Evolutionary conservation across 2,888 invertebrate genomes (phyloP).

Genomic region (Agrypnus murinus): DNA sequence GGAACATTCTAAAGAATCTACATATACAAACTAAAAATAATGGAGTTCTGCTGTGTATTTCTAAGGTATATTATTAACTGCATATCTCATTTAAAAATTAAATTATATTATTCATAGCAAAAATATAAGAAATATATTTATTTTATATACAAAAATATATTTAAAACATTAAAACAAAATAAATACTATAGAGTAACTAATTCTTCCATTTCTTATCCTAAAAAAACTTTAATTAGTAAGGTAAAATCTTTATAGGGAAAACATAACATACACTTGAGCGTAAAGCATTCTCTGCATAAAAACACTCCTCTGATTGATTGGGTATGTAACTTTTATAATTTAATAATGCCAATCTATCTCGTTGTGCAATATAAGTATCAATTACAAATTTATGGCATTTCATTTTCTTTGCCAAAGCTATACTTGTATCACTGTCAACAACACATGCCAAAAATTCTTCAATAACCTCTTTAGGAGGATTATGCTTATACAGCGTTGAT

Average conservation of each 20-base stretch:
- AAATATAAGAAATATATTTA: no score
- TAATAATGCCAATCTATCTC: conserved; percentile 76
- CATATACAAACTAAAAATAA: no score
- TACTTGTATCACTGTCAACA: conserved; percentile 72
- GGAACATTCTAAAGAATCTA: no score
- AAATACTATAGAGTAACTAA: neutral
- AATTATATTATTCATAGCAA: no score
- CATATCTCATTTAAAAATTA: no score
- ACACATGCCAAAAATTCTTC: conserved; percentile 65
- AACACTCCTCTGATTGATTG: conserved; percentile 81
- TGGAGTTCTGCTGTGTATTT: no score
- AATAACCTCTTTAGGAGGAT: conserved; percentile 70
- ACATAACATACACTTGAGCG: conserved; percentile 57
- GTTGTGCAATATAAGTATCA: conserved; percentile 76
- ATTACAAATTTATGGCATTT: conserved; percentile 80
- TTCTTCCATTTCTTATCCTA: conserved; percentile 65
- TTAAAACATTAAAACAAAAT: no score
- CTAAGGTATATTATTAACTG: no score
- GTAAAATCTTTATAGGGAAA: conserved; percentile 15
- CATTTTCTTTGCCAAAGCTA: conserved; percentile 77
- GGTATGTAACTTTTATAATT: conserved; percentile 78
- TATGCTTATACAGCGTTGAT: conserved; percentile 63
- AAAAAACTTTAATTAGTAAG: conserved; percentile 52
- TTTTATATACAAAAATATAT: no score
- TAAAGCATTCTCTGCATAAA: conserved; percentile 82